Percentiles rank a stretch among this genome's conserved stretches.
Evolutionary conservation across 1,140 invertebrate genomes (phyloP).

Genomic region (Drosophila bocqueti): DNA sequence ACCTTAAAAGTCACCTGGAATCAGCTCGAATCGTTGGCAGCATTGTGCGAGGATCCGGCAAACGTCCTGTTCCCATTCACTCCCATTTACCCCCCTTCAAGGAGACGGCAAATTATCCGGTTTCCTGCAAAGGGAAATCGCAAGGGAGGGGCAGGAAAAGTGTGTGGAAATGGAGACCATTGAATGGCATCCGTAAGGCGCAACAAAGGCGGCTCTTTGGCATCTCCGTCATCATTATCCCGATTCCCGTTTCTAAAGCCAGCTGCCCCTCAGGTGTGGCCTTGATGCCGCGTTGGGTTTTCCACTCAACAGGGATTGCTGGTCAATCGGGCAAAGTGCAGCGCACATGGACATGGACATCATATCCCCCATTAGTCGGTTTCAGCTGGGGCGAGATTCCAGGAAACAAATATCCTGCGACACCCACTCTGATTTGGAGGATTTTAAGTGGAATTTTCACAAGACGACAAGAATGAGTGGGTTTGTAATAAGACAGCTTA

Average conservation of each 20-base stretch:
- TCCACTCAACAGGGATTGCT: not conserved
- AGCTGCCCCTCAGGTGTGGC: conserved; percentile 20
- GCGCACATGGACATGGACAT: not conserved
- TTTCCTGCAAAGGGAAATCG: conserved; percentile 20
- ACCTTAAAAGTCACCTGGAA: conserved; percentile 7
- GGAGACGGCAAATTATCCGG: conserved; percentile 49
- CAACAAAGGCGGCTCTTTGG: conserved; percentile 30
- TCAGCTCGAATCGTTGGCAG: conserved; percentile 5
- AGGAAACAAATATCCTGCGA: not conserved
- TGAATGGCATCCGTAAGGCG: conserved; percentile 21
- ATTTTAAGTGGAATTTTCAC: not conserved
- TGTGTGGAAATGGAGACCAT: conserved; percentile 15
- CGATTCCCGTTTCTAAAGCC: not conserved
- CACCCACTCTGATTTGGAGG: not conserved
- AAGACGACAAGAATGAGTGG: too few relatives aligned
- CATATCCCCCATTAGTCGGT: not conserved
- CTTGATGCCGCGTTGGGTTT: conserved; percentile 4
- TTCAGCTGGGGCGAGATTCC: not conserved
- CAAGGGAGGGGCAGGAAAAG: too few relatives aligned
- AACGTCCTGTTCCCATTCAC: conserved; percentile 8
- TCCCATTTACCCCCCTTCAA: not conserved
- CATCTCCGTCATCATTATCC: conserved; percentile 9
- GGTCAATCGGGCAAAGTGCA: conserved; percentile 6
- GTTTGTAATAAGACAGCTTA: too few relatives aligned
- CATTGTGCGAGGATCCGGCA: conserved; percentile 13